Conservation (phyloP, 2,888 invertebrate species). For the Plebejus anna region DNA sequence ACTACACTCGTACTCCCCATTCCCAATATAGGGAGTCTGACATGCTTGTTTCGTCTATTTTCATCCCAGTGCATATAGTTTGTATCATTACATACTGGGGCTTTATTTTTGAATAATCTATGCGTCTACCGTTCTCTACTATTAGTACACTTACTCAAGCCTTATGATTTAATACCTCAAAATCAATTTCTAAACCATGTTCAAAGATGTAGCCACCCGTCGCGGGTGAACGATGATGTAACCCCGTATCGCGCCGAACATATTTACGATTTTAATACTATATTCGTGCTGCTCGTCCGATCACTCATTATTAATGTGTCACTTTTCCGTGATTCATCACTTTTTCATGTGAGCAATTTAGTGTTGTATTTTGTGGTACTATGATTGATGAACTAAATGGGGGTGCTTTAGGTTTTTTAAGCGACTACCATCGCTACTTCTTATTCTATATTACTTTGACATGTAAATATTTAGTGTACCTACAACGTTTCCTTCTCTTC, state of each 20-base stretch:
- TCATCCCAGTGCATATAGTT: not conserved
- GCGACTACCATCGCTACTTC: not conserved
- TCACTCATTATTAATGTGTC: conserved; percentile 17
- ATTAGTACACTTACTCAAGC: not conserved
- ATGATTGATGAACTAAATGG: conserved; percentile 13
- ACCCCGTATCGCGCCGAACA: not conserved
- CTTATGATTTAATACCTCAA: not conserved
- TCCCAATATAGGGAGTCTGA: not conserved
- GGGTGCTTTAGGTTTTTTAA: conserved; percentile 14
- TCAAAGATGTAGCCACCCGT: not conserved
- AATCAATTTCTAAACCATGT: not conserved
- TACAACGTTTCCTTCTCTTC: not conserved
- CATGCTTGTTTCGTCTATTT: not conserved
- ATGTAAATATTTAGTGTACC: not conserved
- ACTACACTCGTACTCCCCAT: not conserved
- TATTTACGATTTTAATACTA: conserved; percentile 7
- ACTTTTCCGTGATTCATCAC: conserved; percentile 14
- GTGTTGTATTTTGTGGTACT: not conserved
- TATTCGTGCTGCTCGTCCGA: not conserved
- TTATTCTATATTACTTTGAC: not conserved
- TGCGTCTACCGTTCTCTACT: not conserved
- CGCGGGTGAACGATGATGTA: not conserved
- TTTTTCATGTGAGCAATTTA: conserved; percentile 18
- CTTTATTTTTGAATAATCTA: not conserved
- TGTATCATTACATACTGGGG: not conserved